Evolutionary conservation across 1,140 invertebrate species (phyloP), one percentile per base, ranked within the genome.

Genomic region (Zaprionus ghesquierei): DNA sequence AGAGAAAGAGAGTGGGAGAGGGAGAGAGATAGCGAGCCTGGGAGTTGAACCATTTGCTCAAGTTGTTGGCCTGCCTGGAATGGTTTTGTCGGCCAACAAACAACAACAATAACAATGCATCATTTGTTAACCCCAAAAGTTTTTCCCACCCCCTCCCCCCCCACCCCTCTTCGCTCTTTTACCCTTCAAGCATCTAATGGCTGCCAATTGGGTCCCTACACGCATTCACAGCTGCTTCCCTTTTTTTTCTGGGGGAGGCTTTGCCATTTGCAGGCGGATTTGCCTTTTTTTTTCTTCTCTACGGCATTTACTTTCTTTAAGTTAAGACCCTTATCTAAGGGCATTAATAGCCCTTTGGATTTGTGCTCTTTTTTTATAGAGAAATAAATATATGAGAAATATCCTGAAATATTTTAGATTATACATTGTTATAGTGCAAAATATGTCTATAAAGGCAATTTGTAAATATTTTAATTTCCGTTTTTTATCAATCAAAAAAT

Each of bases 81-180:
- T 18, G 50, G 27, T 25, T 56, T 55, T 27, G 29, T 22, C 23
- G 62, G 31, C 31, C 35, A 59, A 20, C 18, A 49, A 51, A 38
- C n/a, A 51, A 51, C 20, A 71, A 61, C 31, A 65, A 56, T 27
- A 51, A 49, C 61, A 54, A 66, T 61, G 56, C 38, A 72, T 66
- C 73, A 76, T 76, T 66, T 66, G 73, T 71, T 38, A 53, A 65
- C 13, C 35, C 68, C 41, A 35, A 69, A 73, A 38, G 55, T 63
- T 58, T 70, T 53, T 20, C 18, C 33, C 33, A 8, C 20, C 70
- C 29, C 20, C 46, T 22, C n/a, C 2, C 25, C 25, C 25, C 5
- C 2, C 25, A 3, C 25, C 25, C 5, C 25, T 25, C 25, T 25
- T 25, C 25, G 25, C 2, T n/a, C n/a, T 25, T 25, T 5, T 25